phyloP scores from a whole-genome alignment of 2,797 vertebrate genomes.

The Notamacropus eugenii region DNA sequence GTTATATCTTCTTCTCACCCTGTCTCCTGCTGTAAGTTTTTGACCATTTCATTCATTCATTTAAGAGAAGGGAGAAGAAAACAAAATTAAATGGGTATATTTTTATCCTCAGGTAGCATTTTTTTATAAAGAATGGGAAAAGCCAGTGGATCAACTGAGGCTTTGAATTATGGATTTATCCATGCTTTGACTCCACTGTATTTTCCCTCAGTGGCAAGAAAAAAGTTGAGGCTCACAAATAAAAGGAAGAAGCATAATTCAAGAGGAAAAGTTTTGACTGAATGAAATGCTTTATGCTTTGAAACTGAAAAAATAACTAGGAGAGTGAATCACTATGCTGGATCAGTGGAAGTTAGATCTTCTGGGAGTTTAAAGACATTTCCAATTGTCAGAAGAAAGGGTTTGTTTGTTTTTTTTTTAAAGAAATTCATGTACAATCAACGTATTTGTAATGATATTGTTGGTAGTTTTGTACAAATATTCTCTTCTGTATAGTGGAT shows the following conservation, averaged over 20 bases:
- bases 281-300: slow-evolving; percentile 54
- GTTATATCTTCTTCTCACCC: neutral
- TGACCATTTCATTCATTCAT: slow-evolving; percentile 18
- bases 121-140: slow-evolving; percentile 8
- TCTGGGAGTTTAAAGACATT: slow-evolving; percentile 20
- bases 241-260: slow-evolving; percentile 34
- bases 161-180: neutral
- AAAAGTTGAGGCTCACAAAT: slow-evolving; percentile 38
- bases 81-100: neutral
- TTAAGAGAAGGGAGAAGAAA: slow-evolving; percentile 11
- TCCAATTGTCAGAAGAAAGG: slow-evolving; percentile 20
- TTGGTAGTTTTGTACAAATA: neutral
- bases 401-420: neutral
- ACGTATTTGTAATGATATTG: neutral
- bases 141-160: neutral
- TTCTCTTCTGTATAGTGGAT: neutral
- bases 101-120: neutral
- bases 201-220: neutral
- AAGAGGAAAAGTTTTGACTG: slow-evolving; percentile 43
- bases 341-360: slow-evolving; percentile 39
- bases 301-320: slow-evolving; percentile 27
- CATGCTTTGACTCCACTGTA: neutral
- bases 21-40: neutral
- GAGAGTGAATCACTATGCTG: slow-evolving; percentile 58
- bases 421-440: slow-evolving; percentile 5